These are phyloP conservation scores for Lophius americanus DNA, from an alignment of 2,797 vertebrate species.

Conservation along the genomic window DNA sequence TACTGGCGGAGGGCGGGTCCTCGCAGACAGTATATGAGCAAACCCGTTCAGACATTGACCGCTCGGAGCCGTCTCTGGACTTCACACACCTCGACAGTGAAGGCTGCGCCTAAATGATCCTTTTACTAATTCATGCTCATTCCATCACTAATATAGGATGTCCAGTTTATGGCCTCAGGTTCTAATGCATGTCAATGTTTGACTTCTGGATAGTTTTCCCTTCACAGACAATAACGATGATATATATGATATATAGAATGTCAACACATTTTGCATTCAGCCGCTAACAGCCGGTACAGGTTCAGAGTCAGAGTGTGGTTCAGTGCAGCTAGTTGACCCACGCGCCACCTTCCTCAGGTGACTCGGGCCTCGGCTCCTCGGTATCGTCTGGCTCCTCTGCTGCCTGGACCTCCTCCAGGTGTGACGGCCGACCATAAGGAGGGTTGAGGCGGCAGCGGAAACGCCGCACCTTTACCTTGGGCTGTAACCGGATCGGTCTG, in stretches of 20 bases:
- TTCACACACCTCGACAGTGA: no score
- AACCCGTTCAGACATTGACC: no score
- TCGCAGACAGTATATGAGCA: no score
- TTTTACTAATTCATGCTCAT: no score
- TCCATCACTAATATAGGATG: no score
- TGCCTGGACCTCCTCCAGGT: constrained; percentile 58
- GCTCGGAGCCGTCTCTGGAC: no score
- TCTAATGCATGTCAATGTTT: no score
- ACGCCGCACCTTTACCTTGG: constrained; percentile 66
- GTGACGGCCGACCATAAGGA: constrained; percentile 63
- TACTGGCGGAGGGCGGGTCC: no score
- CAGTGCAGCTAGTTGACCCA: constrained; percentile 37
- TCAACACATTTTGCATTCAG: not conserved
- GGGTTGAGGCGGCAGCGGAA: constrained; percentile 59
- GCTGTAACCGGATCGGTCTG: constrained; percentile 42
- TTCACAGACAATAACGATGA: no score
- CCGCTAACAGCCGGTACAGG: not conserved
- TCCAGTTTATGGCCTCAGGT: no score
- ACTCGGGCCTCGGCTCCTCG: not conserved
- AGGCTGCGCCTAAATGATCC: no score
- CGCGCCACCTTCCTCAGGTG: not conserved
- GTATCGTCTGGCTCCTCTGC: constrained; percentile 44
- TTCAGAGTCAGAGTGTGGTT: not conserved
- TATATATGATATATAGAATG: not conserved
- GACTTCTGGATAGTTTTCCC: no score